Base-by-base conservation (phyloP, 2,113 vertebrate species). In the Bambusicola thoracicus region DNA sequence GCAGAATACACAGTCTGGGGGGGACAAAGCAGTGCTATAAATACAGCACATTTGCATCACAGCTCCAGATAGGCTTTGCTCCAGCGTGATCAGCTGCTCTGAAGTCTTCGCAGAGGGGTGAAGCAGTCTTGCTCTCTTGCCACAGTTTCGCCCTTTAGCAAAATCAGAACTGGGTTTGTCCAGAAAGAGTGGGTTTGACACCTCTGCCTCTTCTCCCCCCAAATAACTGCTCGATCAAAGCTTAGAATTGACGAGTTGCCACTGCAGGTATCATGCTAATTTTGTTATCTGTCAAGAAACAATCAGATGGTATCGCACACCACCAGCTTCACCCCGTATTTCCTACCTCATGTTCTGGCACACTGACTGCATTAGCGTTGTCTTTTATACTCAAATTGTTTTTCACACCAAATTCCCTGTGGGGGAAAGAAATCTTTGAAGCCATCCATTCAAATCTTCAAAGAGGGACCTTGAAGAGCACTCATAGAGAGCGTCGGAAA, bases 391-490 rank as follows among this genome's bases (percentile, higher is more conserved):
- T 77, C 63, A 59, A 5, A 91, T 74, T 67, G 53, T 44, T 38
- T 88, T 88, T 90, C 61, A 84, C 36, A 89, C 73, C 65, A 89
- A 92, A 49, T 19, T 92, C 86, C 66, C 89, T 2, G 4, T n/a
- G n/a, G 73, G 72, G 44, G 27, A 70, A 79, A 74, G 40, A 85
- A 92, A 80, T 72, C 79, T 93, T 85, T 83, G 85, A 90, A 93
- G 67, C 72, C 58, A 80, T 25, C 12, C 85, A 77, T 72, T 88
- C 61, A 67, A 87, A 90, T 91, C 73, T 92, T 95, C 93, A 93
- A 88, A 96, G 90, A 66, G 82, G 56, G 80, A 94, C 77, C 77
- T 85, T 81, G 69, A 90, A 91, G 70, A 69, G 53, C 63, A 56
- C 46, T 83, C 70, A 38, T 4, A 43, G 59, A 44, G n/a, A 85